Conservation (phyloP, 1,140 invertebrate genomes). For the Drosophila chauvacae region DNA sequence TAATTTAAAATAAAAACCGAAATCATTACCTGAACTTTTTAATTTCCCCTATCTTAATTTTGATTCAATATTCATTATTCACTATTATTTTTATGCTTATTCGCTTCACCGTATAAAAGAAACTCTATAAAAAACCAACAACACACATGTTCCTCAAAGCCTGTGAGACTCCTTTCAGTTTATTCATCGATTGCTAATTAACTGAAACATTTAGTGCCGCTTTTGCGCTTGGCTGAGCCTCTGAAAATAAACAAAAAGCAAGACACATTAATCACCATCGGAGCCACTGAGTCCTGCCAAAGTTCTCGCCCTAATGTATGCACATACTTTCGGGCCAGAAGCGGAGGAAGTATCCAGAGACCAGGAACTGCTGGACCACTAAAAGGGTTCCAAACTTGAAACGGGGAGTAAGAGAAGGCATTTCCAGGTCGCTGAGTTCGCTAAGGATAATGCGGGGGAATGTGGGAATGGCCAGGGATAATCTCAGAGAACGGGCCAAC, state of each 20-base stretch:
- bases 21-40: too few species aligned
- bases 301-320: slow-evolving; percentile 49
- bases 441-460: slow-evolving; percentile 15
- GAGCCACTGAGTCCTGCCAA: slow-evolving; percentile 18
- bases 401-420: slow-evolving; percentile 17
- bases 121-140: background rate
- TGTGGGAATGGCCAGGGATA: slow-evolving; percentile 29
- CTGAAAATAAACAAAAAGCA: slow-evolving; percentile 58
- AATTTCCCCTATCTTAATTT: too few species aligned
- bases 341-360: background rate
- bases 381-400: slow-evolving; percentile 59
- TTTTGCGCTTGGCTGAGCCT: slow-evolving; percentile 67
- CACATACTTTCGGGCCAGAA: slow-evolving; percentile 24
- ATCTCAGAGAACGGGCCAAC: slow-evolving; percentile 31
- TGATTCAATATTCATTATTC: background rate
- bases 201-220: slow-evolving; percentile 58
- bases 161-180: background rate
- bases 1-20: too few species aligned
- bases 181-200: slow-evolving; percentile 59
- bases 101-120: background rate
- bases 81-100: background rate
- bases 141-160: background rate
- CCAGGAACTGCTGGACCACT: slow-evolving; percentile 20
- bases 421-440: slow-evolving; percentile 75
- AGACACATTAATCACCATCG: slow-evolving; percentile 69